Base-by-base conservation (phyloP, 2,888 invertebrate genomes). In the Polymixis flavicincta region DNA sequence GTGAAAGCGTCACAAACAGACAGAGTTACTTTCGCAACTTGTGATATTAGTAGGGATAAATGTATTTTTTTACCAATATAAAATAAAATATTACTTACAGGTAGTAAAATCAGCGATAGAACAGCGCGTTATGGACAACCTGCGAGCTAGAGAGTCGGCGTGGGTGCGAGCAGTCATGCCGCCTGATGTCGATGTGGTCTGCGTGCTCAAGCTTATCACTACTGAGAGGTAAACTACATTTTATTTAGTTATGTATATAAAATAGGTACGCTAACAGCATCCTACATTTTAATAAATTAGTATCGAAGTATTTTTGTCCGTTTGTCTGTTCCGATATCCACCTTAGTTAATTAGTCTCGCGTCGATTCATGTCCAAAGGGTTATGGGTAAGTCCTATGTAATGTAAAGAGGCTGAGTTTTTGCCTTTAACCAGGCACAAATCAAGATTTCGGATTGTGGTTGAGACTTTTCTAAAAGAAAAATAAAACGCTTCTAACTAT, bases 31-130 rank as follows among this genome's bases (percentile, higher is more conserved):
- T 37, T 5, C 37, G 37, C 37, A 37, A n/a, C n/a, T n/a, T n/a
- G n/a, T n/a, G n/a, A n/a, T 37, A 37, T 37, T 37, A 37, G 37
- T 37, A 37, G 37, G 37, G 37, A 37, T 37, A 37, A 2, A 37
- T 37, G 3, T 37, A 19, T 50, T 6, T 19, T 50, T 17, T 17
- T 50, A 8, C 50, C 8, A 50, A 19, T n/a, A 54, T 54, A n/a
- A 22, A 17, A 45, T 2, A 4, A 55, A 66, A 32, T 19, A 7
- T 76, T 32, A 0, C 66, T 76, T 37, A 0, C 66, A 96, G 96
- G 92, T 93, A 42, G 92, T 96, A 88, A 93, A 87, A 76, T 90
- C 90, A 1, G 93, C 95, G 4, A 93, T 96, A 82, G 95, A 95
- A 72, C 92, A 92, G 70, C 91, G 93, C 0, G 88, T 89, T 14